These are phyloP conservation scores for Prenolepis imparis DNA, from an alignment of 2,888 invertebrate species.

Conservation along the genomic window DNA sequence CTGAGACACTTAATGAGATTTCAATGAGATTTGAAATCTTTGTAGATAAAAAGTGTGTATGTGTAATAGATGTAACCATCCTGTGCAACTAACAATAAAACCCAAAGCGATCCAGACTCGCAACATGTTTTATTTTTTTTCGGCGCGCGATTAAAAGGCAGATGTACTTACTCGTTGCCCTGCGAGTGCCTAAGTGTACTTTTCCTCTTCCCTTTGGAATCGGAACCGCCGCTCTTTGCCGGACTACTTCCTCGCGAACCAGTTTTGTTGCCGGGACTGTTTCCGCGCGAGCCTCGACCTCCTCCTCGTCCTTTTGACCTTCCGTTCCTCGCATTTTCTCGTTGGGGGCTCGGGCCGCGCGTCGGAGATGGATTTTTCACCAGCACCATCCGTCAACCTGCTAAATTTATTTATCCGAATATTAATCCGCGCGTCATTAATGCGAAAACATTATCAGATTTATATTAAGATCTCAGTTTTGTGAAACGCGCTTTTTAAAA, in stretches of 20 bases:
- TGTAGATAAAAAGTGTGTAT: not conserved
- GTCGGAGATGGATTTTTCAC: constrained; percentile 80
- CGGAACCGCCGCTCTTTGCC: constrained; percentile 72
- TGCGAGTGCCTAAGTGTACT: constrained; percentile 81
- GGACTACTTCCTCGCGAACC: constrained; percentile 85
- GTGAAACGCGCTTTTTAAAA: not conserved
- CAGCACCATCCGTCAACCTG: constrained; percentile 82
- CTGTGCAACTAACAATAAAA: not conserved
- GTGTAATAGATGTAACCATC: no score
- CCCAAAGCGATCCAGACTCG: constrained; percentile 4
- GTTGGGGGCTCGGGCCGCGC: constrained; percentile 79
- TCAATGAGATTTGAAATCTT: constrained; percentile 4
- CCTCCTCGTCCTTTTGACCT: constrained; percentile 55
- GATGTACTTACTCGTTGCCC: constrained; percentile 86
- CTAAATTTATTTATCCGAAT: not conserved
- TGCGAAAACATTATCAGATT: not conserved
- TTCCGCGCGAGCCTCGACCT: constrained; percentile 77
- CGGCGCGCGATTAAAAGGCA: not conserved
- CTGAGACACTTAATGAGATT: not conserved
- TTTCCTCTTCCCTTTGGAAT: constrained; percentile 74
- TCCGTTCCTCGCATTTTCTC: constrained; percentile 71
- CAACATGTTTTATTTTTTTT: not conserved
- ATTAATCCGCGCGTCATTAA: not conserved
- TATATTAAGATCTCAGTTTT: not conserved
- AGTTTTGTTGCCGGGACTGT: constrained; percentile 77